Base-by-base conservation (phyloP, 2,888 invertebrate genomes). In the Acleris sparsana region DNA sequence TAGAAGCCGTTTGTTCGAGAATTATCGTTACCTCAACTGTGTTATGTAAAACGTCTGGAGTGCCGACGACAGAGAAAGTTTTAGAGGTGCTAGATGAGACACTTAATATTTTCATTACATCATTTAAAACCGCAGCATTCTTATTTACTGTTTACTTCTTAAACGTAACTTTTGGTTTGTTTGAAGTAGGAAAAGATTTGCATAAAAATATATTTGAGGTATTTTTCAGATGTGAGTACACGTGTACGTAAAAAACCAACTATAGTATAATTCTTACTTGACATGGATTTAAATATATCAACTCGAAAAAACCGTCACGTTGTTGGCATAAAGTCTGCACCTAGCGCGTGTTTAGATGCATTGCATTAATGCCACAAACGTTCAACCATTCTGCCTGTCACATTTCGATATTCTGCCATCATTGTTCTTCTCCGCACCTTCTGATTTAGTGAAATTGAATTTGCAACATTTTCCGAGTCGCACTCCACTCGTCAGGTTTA, bases 401-500 rank as follows among this genome's bases (percentile, higher is more conserved):
- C 51, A 57, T 62, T 56, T 13, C 44, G 33, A 7, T 52, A 46
- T 57, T 53, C 57, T 22, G 56, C 39, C 39, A 57, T 67, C 46
- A 46, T 25, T 61, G 64, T 64, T 20, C 46, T 53, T 20, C 20
- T 60, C 16, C 53, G 53, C 49, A 70, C 70, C 69, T 75, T 71
- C 72, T 74, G 74, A 73, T 73, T 72, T 70, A 68, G 68, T 73
- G 72, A 75, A 77, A 78, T 79, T 76, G 77, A 77, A 78, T 79
- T 78, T 77, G 74, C 77, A 77, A 78, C 76, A 78, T 79, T 77
- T 76, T 75, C 72, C 72, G 71, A 69, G 70, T 72, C 73, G 69
- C 73, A 71, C 72, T 73, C 73, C 55, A 72, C 72, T 74, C 75
- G 74, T 76, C 75, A 72, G 73, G 71, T 72, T 74, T 74, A 72